Conservation (phyloP, 2,888 invertebrate species). For the Eudasyphora cyanicolor region DNA sequence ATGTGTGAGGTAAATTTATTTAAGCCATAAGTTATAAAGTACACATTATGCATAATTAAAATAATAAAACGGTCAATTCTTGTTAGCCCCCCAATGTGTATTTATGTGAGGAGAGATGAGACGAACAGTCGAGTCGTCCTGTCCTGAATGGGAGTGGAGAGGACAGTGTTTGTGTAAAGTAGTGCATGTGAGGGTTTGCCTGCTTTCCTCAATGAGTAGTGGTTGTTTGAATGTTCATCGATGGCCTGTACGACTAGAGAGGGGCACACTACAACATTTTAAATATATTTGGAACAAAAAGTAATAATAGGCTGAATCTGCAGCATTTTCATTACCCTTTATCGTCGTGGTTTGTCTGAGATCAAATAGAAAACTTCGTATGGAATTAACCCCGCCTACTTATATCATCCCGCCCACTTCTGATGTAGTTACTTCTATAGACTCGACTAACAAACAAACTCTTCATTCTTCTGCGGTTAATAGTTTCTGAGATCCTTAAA, state of each 20-base stretch:
- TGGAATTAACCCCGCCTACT: too few species aligned
- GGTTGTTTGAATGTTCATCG: not conserved
- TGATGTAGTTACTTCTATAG: too few species aligned
- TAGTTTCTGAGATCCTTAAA: too few species aligned
- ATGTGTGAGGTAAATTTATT: conserved; percentile 66
- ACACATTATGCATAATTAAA: conserved; percentile 77
- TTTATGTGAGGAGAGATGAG: not conserved
- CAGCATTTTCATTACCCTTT: too few species aligned
- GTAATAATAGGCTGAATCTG: too few species aligned
- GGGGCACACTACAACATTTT: not conserved
- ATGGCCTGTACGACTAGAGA: too few species aligned
- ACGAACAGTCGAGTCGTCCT: not conserved
- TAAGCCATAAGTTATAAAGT: conserved; percentile 72
- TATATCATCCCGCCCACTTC: too few species aligned
- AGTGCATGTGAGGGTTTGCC: not conserved
- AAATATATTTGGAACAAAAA: too few species aligned
- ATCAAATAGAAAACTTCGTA: too few species aligned
- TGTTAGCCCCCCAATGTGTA: conserved; percentile 53
- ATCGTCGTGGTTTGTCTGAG: too few species aligned
- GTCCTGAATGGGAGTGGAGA: not conserved
- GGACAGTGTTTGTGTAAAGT: conserved; percentile 6
- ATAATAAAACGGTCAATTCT: conserved; percentile 75
- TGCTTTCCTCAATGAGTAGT: not conserved
- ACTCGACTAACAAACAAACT: too few species aligned
- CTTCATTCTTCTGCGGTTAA: too few species aligned